These are phyloP conservation scores for Heliconius aoede DNA, from an alignment of 2,888 invertebrate genomes.

Conservation along the genomic window DNA sequence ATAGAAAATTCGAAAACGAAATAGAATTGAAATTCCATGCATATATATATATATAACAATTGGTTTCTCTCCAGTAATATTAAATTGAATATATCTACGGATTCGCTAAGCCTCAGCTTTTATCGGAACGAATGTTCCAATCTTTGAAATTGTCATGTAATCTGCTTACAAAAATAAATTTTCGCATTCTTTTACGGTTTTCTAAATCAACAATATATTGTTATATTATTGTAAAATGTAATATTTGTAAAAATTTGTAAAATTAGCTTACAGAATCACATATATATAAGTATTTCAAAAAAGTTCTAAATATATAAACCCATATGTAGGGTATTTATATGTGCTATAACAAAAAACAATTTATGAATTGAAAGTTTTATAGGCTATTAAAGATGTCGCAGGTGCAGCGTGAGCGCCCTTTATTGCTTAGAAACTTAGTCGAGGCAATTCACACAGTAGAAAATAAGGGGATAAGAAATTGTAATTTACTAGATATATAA, in stretches of 20 bases:
- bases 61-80: conserved; percentile 7
- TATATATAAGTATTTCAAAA: background rate
- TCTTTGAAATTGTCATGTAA: background rate
- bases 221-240: too few relatives aligned
- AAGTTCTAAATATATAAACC: background rate
- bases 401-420: conserved; percentile 31
- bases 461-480: background rate
- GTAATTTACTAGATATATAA: background rate
- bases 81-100: conserved; percentile 17
- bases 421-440: conserved; percentile 26
- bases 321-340: background rate
- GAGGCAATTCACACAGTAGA: conserved; percentile 17
- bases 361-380: conserved; percentile 30
- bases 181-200: background rate
- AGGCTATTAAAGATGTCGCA: conserved; percentile 33
- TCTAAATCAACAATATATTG: background rate
- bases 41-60: conserved; percentile 4
- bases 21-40: background rate
- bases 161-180: conserved; percentile 3
- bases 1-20: background rate
- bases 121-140: conserved; percentile 1
- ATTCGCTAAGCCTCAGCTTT: conserved; percentile 13
- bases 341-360: conserved; percentile 10
- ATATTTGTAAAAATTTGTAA: too few relatives aligned
- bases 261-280: background rate